Base-by-base conservation (phyloP, 2,113 vertebrate species). In the Percina caprodes region DNA sequence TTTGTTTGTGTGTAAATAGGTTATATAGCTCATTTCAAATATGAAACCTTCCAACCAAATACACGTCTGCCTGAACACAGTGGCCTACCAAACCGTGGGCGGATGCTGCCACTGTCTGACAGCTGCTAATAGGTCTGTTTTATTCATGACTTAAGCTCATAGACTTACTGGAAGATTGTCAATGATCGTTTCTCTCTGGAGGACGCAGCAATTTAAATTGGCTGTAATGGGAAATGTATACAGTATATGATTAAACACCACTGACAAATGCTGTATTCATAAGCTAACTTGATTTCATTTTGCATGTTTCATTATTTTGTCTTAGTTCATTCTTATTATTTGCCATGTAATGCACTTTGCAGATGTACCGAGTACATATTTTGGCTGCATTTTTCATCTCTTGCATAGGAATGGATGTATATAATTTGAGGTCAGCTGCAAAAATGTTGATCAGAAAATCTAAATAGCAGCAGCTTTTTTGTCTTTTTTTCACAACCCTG, bases 391-490 rank as follows among this genome's bases (percentile, higher is more conserved):
- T 77, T 77, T 45, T 49, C 4, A 69, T 54, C 24, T 66, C 39
- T 65, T 54, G 2, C 19, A 67, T 48, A 4, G 23, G 19, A 63
- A 74, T 35, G 12, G n/a, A 54, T 35, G 11, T 51, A 33, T 26
- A 12, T 42, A 54, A 86, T 81, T 78, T 63, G 48, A 82, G 59
- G 59, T 72, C 79, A 84, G 45, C 54, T 39, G 49, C 42, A 72
- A 75, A 74, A 60, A 89, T 83, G 30, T 23, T 60, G 84, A 76
- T 77, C 7, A 82, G 42, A 62, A 56, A 70, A 83, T 70, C 12
- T 42, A 70, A 76, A 68, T 14, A 23, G 45, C 42, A 69, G 67
- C 55, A 61, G 48, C 67, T 81, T 77, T 82, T 85, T 78, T 69
- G 33, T 51, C n/a, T 61, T 60, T 15, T 65, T 73, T 67, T 74